A percentile compares a stretch with the other conserved stretches of the same genome.
Conservation (phyloP, 37 sponge, comb jelly and placozoan species). For the Cliona cf. orientalis region DNA sequence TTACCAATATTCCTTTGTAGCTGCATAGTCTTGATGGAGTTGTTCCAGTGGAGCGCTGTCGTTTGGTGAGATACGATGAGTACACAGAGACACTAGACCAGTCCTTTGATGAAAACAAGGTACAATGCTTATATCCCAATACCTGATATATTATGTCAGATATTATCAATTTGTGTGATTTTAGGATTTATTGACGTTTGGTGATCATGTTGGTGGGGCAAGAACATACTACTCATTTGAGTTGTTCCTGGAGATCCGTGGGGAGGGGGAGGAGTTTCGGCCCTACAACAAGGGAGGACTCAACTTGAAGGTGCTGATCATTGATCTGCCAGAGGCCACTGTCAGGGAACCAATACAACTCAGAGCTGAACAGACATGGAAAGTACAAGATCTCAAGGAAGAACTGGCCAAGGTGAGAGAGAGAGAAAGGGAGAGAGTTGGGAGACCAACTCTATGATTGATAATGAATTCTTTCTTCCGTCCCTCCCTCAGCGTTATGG, state of each 20-base stretch:
- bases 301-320: conserved; percentile 63
- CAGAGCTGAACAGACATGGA: conserved; percentile 68
- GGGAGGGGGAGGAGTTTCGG: conserved; percentile 65
- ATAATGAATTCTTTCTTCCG: neutral
- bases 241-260: conserved; percentile 75
- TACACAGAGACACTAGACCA: conserved; percentile 85
- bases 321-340: conserved; percentile 51
- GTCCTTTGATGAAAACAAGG: conserved; percentile 86
- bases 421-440: neutral
- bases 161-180: too few species aligned
- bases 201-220: conserved; percentile 78
- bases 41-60: conserved; percentile 80
- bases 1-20: conserved; percentile 19
- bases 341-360: conserved; percentile 43
- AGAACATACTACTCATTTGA: conserved; percentile 81
- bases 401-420: conserved; percentile 34
- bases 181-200: conserved; percentile 53
- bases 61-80: conserved; percentile 90
- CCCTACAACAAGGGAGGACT: conserved; percentile 78
- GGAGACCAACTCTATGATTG: neutral
- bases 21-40: conserved; percentile 50
- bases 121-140: neutral
- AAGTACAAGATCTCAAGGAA: conserved; percentile 61
- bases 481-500: conserved; percentile 11
- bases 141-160: too few species aligned